Conservation (phyloP, 2,113 vertebrate species). For the Halcyon malimbica region DNA sequence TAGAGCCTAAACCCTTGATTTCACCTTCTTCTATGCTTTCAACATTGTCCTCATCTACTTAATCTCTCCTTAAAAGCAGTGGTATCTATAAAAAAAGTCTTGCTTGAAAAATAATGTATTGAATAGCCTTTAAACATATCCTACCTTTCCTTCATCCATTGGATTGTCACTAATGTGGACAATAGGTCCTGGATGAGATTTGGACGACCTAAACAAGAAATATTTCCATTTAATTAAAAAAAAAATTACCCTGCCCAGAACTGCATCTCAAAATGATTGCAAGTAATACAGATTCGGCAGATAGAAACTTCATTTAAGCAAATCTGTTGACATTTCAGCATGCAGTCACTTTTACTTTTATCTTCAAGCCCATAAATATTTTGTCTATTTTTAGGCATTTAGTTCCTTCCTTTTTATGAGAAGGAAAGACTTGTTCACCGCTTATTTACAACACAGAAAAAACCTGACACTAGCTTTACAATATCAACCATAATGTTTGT, state of each 20-base stretch:
- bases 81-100: neutral
- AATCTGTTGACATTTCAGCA: neutral
- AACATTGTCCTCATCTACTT: neutral
- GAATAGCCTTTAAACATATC: neutral
- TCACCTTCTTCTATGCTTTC: neutral
- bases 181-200: slow-evolving; percentile 96
- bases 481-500: neutral
- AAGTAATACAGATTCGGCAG: neutral
- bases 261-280: neutral
- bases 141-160: slow-evolving; percentile 99
- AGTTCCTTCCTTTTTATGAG: neutral
- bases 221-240: neutral
- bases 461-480: neutral
- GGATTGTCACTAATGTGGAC: slow-evolving; percentile 99
- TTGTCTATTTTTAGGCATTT: neutral
- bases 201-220: slow-evolving; percentile 87
- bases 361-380: neutral
- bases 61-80: neutral
- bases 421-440: neutral
- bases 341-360: neutral
- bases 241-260: neutral
- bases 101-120: neutral
- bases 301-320: neutral
- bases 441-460: neutral
- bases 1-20: neutral